A percentile compares a stretch with the other conserved stretches of the same genome.
These are phyloP conservation scores for Embidobia sp. DNA, from an alignment of 2,888 invertebrate species.

Conservation along the genomic window DNA sequence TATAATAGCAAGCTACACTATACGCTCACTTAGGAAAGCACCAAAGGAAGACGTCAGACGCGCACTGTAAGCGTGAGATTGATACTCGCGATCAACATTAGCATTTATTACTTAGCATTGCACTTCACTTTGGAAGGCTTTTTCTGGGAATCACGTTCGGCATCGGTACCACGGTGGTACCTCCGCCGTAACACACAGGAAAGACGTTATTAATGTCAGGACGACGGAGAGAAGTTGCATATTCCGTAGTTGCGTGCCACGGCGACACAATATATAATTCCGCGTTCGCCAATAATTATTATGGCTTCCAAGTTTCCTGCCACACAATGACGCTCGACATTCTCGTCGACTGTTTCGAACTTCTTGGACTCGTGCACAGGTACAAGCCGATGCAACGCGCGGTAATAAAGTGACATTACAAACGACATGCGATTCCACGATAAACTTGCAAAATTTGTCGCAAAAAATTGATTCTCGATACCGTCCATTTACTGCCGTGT, in stretches of 20 bases:
- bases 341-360: slow-evolving; percentile 70
- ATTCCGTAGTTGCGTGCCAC: slow-evolving; percentile 71
- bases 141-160: slow-evolving; percentile 73
- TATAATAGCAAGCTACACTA: neutral
- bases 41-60: slow-evolving; percentile 15
- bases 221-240: slow-evolving; percentile 75
- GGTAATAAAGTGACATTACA: slow-evolving; percentile 79
- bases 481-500: neutral
- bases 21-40: slow-evolving; percentile 23
- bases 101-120: slow-evolving; percentile 53
- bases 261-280: slow-evolving; percentile 79
- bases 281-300: slow-evolving; percentile 80
- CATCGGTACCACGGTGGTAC: slow-evolving; percentile 78
- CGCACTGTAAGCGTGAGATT: slow-evolving; percentile 48
- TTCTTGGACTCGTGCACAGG: slow-evolving; percentile 69
- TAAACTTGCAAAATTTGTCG: slow-evolving; percentile 80
- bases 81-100: slow-evolving; percentile 46
- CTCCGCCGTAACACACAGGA: slow-evolving; percentile 70
- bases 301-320: slow-evolving; percentile 76
- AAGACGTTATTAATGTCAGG: slow-evolving; percentile 78
- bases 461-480: slow-evolving; percentile 59
- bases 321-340: slow-evolving; percentile 69
- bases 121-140: slow-evolving; percentile 69
- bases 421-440: slow-evolving; percentile 79
- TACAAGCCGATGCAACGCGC: slow-evolving; percentile 60